These are phyloP conservation scores for Drosophila fuyamai DNA, from an alignment of 1,140 invertebrate species.

Conservation along the genomic window DNA sequence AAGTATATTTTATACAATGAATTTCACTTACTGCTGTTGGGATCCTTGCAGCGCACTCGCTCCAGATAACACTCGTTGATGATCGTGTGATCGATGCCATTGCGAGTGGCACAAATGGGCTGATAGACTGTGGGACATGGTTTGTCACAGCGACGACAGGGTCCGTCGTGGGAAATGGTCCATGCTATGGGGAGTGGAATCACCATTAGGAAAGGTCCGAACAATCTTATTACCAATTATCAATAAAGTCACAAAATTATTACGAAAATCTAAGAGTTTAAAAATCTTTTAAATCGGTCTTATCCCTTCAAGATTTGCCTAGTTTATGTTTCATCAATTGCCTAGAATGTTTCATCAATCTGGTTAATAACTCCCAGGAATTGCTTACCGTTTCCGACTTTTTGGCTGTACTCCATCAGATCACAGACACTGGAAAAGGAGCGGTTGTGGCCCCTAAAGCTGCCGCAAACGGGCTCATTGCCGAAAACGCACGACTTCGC, in stretches of 20 bases:
- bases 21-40: constrained; percentile 48
- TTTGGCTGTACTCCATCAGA: constrained; percentile 62
- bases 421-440: constrained; percentile 69
- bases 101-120: constrained; percentile 68
- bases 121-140: constrained; percentile 59
- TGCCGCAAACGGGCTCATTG: constrained; percentile 67
- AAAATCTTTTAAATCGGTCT: no score
- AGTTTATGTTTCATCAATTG: no score
- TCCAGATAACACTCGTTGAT: constrained; percentile 75
- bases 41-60: constrained; percentile 69
- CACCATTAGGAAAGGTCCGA: neutral
- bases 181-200: constrained; percentile 37
- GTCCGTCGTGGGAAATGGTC: constrained; percentile 62
- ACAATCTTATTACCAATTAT: no score
- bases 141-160: constrained; percentile 61
- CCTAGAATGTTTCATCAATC: no score
- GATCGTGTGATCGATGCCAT: constrained; percentile 70
- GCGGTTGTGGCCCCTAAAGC: constrained; percentile 55
- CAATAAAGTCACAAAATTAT: neutral
- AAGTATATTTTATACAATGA: no score
- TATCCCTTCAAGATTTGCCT: no score
- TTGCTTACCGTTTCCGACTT: constrained; percentile 58
- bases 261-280: no score
- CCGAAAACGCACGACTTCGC: constrained; percentile 66
- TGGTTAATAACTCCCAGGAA: neutral